Percentiles rank a stretch among this genome's conserved stretches.
Evolutionary conservation across 1,140 invertebrate species (phyloP).

Genomic region (Pygmarrhopalites habei): DNA sequence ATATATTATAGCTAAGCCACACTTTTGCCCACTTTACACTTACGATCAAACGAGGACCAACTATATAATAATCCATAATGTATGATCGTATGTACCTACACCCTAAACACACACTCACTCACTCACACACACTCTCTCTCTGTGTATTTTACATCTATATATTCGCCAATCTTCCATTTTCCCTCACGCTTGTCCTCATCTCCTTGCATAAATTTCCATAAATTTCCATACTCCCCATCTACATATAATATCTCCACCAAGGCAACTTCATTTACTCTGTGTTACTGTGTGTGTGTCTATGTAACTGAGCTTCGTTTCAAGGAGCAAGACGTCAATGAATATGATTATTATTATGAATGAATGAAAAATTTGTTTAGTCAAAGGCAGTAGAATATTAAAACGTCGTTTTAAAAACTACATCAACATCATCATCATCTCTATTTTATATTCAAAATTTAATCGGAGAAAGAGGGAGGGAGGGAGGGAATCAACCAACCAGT

Average conservation of each 20-base stretch:
- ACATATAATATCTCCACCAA: neutral
- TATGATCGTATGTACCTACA: neutral
- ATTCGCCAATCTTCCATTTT: conserved; percentile 9
- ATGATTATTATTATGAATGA: conserved; percentile 15
- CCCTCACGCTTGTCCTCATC: conserved; percentile 9
- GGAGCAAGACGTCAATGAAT: conserved; percentile 25
- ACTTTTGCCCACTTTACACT: too few relatives aligned
- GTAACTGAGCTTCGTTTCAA: neutral
- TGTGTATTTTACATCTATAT: neutral
- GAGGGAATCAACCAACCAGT: neutral
- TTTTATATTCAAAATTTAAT: too few relatives aligned
- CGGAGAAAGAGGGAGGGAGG: too few relatives aligned
- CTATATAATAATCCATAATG: neutral
- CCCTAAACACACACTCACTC: too few relatives aligned
- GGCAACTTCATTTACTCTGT: neutral
- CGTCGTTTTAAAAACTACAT: conserved; percentile 2
- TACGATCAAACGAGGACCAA: too few relatives aligned
- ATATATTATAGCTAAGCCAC: too few relatives aligned
- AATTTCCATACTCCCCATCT: neutral
- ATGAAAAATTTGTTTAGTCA: conserved; percentile 20
- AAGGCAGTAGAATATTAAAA: conserved; percentile 2
- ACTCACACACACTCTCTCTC: neutral
- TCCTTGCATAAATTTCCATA: conserved; percentile 17
- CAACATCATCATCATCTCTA: neutral
- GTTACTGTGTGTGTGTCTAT: conserved; percentile 1